Percentiles rank a stretch among this genome's conserved stretches.
Evolutionary conservation across 2,797 vertebrate genomes (phyloP).

Genomic region (Halcyon leucocephala): DNA sequence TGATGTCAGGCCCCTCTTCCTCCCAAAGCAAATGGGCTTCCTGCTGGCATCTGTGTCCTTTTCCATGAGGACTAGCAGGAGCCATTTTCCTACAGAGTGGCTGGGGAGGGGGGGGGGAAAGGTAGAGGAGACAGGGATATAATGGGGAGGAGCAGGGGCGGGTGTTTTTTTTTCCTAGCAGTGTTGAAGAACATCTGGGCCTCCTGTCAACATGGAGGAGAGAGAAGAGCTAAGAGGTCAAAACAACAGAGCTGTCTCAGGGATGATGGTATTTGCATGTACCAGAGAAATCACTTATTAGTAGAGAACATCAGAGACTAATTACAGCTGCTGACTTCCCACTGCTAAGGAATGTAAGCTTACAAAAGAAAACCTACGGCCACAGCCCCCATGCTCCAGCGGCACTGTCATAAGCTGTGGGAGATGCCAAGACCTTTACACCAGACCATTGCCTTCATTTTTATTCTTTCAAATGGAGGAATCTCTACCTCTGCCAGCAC

Average conservation of each 20-base stretch:
- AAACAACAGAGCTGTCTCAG: conserved; percentile 9
- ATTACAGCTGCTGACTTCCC: conserved; percentile 36
- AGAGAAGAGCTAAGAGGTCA: conserved; percentile 32
- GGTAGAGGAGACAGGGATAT: background rate
- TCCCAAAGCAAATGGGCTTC: conserved; percentile 79
- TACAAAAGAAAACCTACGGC: conserved; percentile 39
- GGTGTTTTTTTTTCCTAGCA: background rate
- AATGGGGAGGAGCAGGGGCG: background rate
- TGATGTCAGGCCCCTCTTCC: conserved; percentile 83
- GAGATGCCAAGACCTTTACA: conserved; percentile 60
- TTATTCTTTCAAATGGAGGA: conserved; percentile 9
- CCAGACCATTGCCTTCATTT: conserved; percentile 11
- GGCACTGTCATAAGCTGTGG: background rate
- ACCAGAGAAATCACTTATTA: conserved; percentile 43
- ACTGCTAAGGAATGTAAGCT: conserved; percentile 44
- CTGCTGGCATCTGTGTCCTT: conserved; percentile 74
- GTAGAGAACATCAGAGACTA: conserved; percentile 55
- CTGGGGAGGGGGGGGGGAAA: fast-evolving
- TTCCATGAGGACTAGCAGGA: conserved; percentile 61
- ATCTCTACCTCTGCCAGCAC: background rate
- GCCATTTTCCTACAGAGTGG: conserved; percentile 35
- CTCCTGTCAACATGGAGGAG: background rate
- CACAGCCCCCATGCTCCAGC: background rate
- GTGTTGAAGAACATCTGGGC: background rate
- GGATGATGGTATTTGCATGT: background rate